Conservation (phyloP, 1,140 invertebrate genomes). For the Orchestia grillus region DNA sequence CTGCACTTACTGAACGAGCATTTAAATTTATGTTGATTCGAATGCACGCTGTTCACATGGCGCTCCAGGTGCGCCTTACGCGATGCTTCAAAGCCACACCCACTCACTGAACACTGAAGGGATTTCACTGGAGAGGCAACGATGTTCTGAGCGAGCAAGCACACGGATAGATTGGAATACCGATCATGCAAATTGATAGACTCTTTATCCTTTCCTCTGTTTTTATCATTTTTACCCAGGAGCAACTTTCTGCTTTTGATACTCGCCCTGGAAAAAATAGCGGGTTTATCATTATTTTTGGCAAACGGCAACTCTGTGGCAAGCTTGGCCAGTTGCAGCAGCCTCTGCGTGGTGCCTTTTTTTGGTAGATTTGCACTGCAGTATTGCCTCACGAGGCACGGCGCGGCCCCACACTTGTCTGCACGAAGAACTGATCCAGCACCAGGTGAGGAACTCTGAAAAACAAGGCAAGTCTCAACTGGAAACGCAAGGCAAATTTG, state of each 20-base stretch:
- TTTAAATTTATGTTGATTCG: background rate
- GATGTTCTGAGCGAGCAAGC: background rate
- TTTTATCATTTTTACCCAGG: background rate
- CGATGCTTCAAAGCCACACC: background rate
- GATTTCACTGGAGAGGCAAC: background rate
- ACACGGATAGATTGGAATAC: background rate
- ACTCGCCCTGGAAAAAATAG: background rate
- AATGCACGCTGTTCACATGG: conserved; percentile 36
- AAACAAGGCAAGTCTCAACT: background rate
- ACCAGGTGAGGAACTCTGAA: background rate
- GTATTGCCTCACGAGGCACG: background rate
- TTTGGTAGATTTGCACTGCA: background rate
- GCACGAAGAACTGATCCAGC: background rate
- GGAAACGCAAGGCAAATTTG: too few species aligned
- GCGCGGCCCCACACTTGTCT: background rate
- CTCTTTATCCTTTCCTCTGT: background rate
- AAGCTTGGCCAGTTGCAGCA: conserved; percentile 9
- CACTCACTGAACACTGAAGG: background rate
- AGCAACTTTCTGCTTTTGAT: background rate
- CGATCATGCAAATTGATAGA: background rate
- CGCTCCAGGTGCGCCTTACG: conserved; percentile 33
- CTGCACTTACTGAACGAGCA: conserved; percentile 21
- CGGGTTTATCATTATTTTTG: background rate
- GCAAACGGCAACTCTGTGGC: background rate
- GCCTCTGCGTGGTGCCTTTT: conserved; percentile 15